Evolutionary conservation across 2,888 invertebrate genomes (phyloP), one percentile per base, ranked within the genome.

Genomic region (Coremacera marginata): DNA sequence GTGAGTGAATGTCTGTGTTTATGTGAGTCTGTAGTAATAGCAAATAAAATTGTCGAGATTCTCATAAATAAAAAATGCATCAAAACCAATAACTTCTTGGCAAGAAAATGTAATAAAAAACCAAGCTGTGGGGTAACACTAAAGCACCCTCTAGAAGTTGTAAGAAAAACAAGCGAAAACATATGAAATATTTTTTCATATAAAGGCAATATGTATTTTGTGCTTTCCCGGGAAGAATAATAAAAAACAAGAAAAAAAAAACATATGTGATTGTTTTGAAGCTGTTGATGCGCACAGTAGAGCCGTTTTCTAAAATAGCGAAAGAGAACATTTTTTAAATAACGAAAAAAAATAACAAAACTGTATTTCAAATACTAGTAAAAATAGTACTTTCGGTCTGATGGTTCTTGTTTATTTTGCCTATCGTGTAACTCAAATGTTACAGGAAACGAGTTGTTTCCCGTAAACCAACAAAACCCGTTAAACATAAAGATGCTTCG

Each of bases 31-130:
- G n/a, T 22, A 25, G 25, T 22, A 22, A 51, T 52, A 34, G 22
- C 65, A 74, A 63, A 74, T 74, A 52, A 74, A 73, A 74, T 65
- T 65, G 63, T 63, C 55, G 63, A 74, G 74, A 78, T 22, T 52
- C 52, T 65, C 72, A 80, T 81, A 80, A 81, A 82, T 82, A 81
- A 80, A 82, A 81, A 80, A 82, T 81, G 76, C 75, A 80, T 80
- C 70, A 77, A 79, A 82, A 78, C 78, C 80, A 82, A 82, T 82
- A 80, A 82, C 77, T 71, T 22, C 67, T 49, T 70, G 67, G 77
- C 75, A 57, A 71, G 67, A 70, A 80, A 80, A 79, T 81, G 79
- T 76, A 82, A 82, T 81, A 82, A 82, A 81, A 80, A 71, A 77
- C 74, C 22, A 44, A 51, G 44, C 44, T 44, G 44, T 3, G 44